phyloP scores from a whole-genome alignment of 2,888 invertebrate genomes.

The Drosophila picticornis region DNA sequence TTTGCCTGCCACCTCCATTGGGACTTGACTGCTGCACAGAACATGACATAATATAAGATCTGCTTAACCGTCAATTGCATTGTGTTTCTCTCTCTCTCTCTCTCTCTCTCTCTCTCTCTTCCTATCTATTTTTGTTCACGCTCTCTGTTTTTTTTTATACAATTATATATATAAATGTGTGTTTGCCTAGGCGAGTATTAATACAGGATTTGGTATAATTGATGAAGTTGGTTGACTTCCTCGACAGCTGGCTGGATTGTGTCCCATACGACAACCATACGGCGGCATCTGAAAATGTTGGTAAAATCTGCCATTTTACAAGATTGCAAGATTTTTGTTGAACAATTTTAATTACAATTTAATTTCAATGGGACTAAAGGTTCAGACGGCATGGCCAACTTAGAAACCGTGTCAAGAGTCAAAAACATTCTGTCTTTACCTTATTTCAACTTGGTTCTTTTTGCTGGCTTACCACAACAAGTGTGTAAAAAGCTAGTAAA shows the following conservation, averaged over 20 bases:
- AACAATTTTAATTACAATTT: constrained; percentile 9
- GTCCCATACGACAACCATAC: constrained; percentile 44
- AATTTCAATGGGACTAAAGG: not conserved
- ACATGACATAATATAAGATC: constrained; percentile 50
- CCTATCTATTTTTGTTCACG: not conserved
- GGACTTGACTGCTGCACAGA: constrained; percentile 30
- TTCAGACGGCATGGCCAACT: constrained; percentile 14
- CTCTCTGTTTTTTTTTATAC: not conserved
- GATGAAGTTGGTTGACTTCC: constrained; percentile 1
- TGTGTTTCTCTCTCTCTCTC: not conserved
- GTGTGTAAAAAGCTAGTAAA: constrained; percentile 14
- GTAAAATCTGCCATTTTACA: constrained; percentile 59
- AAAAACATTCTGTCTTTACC: constrained; percentile 6
- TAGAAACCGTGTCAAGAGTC: constrained; percentile 16
- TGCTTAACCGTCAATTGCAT: constrained; percentile 31
- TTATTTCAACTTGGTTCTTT: not conserved
- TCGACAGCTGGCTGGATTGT: not conserved
- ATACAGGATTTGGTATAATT: constrained; percentile 1
- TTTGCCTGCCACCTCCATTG: constrained; percentile 8
- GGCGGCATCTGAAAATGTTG: constrained; percentile 57
- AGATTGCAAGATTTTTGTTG: not conserved
- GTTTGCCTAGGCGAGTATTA: constrained; percentile 1
- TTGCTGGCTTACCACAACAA: constrained; percentile 10
- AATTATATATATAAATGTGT: constrained; percentile 39
- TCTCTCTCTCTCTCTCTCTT: not conserved